Base-by-base conservation (phyloP, 2,797 vertebrate genomes). In the Rhyacichthys aspro region DNA sequence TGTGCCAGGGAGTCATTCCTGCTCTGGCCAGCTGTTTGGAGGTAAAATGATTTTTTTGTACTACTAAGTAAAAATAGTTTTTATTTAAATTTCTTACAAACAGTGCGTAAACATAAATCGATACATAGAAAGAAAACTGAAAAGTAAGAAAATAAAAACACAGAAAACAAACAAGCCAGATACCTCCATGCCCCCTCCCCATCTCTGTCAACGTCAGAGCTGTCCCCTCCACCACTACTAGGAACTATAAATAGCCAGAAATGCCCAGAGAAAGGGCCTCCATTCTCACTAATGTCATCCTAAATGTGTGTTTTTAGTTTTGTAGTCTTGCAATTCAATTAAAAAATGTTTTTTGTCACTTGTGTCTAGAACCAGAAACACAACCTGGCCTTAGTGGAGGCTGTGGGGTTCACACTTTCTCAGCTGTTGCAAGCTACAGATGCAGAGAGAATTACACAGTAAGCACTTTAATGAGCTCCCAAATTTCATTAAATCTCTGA, bases 1-100 rank as follows among this genome's bases (percentile, higher is more conserved):
- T 99, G 73, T 93, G 94, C 5, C 97, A 99, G 84, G 96, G 97
- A 70, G 92, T 99, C 36, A 81, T 99, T 65, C 91, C 95, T 33
- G 92, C 93, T 41, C 84, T 99, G 79, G 83, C 89, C 14, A 90
- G 68, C 64, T 98, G 96, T 68, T 88, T 96, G 39, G 93, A 96
- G 93, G 98, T 99, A 82, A 85, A 39, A 52, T 52, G 34, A 18
- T 3, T 0, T 18, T 44, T 44, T 11, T 19, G 8, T 23, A 7
- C 41, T 7, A 3, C 43, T n/a, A n/a, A n/a, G n/a, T n/a, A n/a
- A n/a, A n/a, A n/a, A n/a, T n/a, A n/a, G n/a, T n/a, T n/a, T n/a
- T n/a, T n/a, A n/a, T n/a, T n/a, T n/a, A n/a, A n/a, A n/a, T n/a
- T n/a, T n/a, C n/a, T n/a, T n/a, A n/a, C n/a, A n/a, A n/a, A n/a